Evolutionary conservation across 2,113 vertebrate species (phyloP), one percentile per base, ranked within the genome.

Genomic region (Lagopus muta): DNA sequence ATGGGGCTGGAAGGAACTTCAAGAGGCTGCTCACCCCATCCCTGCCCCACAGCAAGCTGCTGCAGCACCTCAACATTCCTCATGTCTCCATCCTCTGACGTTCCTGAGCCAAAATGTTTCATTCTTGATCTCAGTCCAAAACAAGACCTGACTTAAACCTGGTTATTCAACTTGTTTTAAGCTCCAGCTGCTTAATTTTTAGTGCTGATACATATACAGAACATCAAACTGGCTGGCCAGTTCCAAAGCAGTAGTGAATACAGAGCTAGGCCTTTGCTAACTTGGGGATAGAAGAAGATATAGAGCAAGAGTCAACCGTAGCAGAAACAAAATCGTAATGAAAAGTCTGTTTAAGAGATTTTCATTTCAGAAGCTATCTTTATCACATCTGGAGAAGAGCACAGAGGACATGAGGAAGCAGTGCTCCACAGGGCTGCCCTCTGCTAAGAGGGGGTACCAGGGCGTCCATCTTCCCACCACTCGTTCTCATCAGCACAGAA

Each of bases 221-320:
- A 61, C 3, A 10, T 27, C 71, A 60, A 22, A 78, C 38, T 50
- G 38, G 21, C 21, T 76, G 84, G 27, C 22, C 34, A 13, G 30
- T 24, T 72, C 21, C 1, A 1, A 20, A 20, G 48, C 16, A 40
- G 28, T 4, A 4, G 32, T 30, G 75, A 89, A 30, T 4, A 25
- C 30, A 19, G 58, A 88, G 50, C 66, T 16, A 47, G 69, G 55
- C 25, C 28, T 80, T 43, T 3, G 2, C 45, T 64, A 58, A 67
- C 0, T 0, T 0, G 0, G 47, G 22, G 47, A 62, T 7, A 80
- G 38, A 10, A 21, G 55, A 71, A 73, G 50, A 86, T 3, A 72
- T 0, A 74, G 15, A 64, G 27, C 36, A 64, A 42, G 19, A 94
- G 25, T 67, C 61, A 89, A 77, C 70, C 0, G 0, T 0, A 79